Evolutionary conservation across 2,113 vertebrate species (phyloP).

Genomic region (Noctilio leporinus): DNA sequence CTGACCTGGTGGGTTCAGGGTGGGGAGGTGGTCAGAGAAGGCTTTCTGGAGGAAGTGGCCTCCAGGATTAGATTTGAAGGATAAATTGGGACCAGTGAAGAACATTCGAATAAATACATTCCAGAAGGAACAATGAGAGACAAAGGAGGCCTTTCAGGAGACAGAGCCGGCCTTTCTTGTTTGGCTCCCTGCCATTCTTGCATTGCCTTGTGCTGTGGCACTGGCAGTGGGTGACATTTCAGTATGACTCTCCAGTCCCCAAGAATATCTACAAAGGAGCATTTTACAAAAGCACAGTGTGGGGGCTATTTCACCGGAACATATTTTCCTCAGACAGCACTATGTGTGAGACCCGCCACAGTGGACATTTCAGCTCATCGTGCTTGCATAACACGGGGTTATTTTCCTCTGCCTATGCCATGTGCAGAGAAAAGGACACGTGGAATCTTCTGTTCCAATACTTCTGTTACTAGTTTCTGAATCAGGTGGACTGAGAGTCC

Average conservation of each 20-base stretch:
- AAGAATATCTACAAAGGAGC: neutral
- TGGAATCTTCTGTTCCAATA: neutral
- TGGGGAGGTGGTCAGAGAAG: neutral
- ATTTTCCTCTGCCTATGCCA: neutral
- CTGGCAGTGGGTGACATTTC: neutral
- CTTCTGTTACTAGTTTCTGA: neutral
- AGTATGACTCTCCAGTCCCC: neutral
- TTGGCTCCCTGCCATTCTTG: neutral
- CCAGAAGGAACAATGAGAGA: neutral
- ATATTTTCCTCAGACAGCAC: neutral
- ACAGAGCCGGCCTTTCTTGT: neutral
- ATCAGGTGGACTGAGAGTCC: neutral
- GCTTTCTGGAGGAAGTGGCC: neutral
- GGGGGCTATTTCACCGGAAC: neutral
- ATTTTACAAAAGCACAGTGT: neutral
- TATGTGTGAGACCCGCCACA: rapidly evolving
- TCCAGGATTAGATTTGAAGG: neutral
- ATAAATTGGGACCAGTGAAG: neutral
- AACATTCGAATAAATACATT: neutral
- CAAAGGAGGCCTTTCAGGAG: neutral
- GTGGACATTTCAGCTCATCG: neutral
- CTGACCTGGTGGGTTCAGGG: neutral
- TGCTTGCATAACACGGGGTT: neutral
- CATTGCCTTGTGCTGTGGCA: neutral
- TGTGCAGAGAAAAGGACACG: neutral